Evolutionary conservation across 2,888 invertebrate species (phyloP), one percentile per base, ranked within the genome.

Genomic region (Pyrrhosoma nymphula): DNA sequence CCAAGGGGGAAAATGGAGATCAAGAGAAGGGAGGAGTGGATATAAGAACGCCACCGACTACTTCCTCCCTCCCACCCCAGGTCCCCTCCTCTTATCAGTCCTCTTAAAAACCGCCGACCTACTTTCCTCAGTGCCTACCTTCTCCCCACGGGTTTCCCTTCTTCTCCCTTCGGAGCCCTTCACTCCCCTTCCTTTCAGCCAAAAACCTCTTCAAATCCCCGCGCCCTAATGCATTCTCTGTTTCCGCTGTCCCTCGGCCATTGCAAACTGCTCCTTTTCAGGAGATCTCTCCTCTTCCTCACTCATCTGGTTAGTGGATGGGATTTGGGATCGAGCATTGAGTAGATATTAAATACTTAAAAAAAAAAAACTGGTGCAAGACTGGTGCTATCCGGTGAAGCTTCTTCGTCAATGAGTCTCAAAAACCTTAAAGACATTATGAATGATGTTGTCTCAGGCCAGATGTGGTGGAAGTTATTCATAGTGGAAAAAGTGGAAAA

Each of bases 41-140:
- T n/a, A 55, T 89, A 89, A 89, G 82, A 82, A 82, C 35, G 30
- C 35, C 82, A 35, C 35, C 69, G 26, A 12, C 82, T 20, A 23
- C 47, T 55, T 4, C 60, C 20, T 60, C 47, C 60, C 47, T 55
- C 1, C 60, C 20, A 8, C 47, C 60, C 60, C 20, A 60, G 6
- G n/a, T 55, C 56, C n/a, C n/a, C 56, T 89, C 23, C 26, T n/a
- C 56, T 89, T 89, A 56, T 89, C 89, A 55, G 89, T 89, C 55
- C 56, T 82, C 82, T 82, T 35, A 82, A 82, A 69, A 82, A 82
- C 82, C 35, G 55, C 56, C 89, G 56, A 47, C 56, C 47, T 89
- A 89, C 56, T 89, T 89, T 26, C 26, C 56, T 26, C 89, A 20
- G 39, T 23, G 23, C 2, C 47, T 8, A 47, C 47, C 4, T 8